Evolutionary conservation across 2,888 invertebrate genomes (phyloP).

Genomic region (Bellardia bayeri): DNA sequence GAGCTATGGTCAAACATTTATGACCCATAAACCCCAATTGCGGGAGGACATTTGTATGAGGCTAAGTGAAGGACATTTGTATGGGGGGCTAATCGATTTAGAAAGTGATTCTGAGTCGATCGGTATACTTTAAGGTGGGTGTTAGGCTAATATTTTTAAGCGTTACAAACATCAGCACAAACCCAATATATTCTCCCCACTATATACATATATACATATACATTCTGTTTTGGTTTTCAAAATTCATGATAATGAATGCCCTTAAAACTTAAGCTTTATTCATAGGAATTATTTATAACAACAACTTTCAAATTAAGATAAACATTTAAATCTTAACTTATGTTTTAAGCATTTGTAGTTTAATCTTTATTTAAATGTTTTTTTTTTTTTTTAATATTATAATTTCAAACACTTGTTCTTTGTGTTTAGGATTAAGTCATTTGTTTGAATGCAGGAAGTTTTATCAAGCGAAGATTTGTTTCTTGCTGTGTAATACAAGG

Average conservation of each 20-base stretch:
- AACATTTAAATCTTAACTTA: conserved; percentile 20
- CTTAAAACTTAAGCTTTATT: conserved; percentile 15
- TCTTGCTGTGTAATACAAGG: conserved; percentile 18
- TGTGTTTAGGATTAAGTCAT: conserved; percentile 49
- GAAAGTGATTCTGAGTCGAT: no score
- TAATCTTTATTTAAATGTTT: conserved; percentile 39
- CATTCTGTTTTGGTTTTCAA: background rate
- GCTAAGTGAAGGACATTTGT: no score
- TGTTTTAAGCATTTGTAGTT: background rate
- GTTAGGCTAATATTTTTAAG: no score
- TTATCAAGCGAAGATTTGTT: conserved; percentile 38
- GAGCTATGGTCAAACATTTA: background rate
- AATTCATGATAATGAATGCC: background rate
- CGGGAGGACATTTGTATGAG: no score
- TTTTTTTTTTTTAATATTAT: conserved; percentile 1
- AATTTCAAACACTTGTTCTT: conserved; percentile 60
- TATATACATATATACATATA: no score
- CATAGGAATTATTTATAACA: background rate
- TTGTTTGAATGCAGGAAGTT: conserved; percentile 57
- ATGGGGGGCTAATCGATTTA: no score
- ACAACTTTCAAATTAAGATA: background rate
- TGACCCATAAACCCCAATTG: no score
- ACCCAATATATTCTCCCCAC: no score
- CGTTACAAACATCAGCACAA: no score
- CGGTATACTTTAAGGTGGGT: no score